Evolutionary conservation across 2,888 invertebrate species (phyloP).

Genomic region (Cheilosia grossa): DNA sequence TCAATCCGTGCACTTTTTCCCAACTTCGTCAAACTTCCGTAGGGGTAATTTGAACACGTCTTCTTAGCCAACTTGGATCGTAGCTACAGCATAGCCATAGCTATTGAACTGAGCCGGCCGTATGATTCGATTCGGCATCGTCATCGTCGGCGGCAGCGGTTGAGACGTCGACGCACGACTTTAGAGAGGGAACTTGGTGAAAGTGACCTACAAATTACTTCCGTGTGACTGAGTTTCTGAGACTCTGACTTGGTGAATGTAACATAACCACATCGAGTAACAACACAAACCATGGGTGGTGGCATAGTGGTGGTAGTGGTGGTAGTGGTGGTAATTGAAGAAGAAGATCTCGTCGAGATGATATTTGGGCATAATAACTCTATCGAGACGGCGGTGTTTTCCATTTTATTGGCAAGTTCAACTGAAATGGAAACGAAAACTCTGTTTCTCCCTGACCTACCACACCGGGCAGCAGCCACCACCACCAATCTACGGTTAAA

Average conservation of each 20-base stretch:
- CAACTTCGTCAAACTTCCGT: conserved; percentile 64
- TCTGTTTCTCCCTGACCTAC: conserved; percentile 71
- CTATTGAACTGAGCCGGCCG: conserved; percentile 36
- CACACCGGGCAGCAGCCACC: conserved; percentile 10
- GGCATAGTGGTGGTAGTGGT: conserved; percentile 4
- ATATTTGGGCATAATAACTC: conserved; percentile 60
- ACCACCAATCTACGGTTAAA: conserved; percentile 25
- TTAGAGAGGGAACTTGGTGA: conserved; percentile 78
- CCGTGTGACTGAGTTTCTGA: conserved; percentile 77
- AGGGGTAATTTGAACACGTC: conserved; percentile 67
- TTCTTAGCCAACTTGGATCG: conserved; percentile 52
- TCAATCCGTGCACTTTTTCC: conserved; percentile 67
- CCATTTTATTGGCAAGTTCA: conserved; percentile 62
- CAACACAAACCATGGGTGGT: conserved; percentile 47
- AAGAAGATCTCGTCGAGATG: conserved; percentile 48
- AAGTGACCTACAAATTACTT: conserved; percentile 82
- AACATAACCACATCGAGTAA: conserved; percentile 56
- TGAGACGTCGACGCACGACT: conserved; percentile 52
- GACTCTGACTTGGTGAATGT: conserved; percentile 65
- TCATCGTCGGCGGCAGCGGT: conserved; percentile 2
- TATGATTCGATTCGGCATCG: conserved; percentile 34
- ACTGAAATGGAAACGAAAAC: conserved; percentile 73
- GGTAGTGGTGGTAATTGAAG: conserved; percentile 41
- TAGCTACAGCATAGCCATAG: conserved; percentile 10
- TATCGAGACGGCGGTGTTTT: conserved; percentile 43